Base-by-base conservation (phyloP, 2,888 invertebrate genomes). In the Tachina fera region DNA sequence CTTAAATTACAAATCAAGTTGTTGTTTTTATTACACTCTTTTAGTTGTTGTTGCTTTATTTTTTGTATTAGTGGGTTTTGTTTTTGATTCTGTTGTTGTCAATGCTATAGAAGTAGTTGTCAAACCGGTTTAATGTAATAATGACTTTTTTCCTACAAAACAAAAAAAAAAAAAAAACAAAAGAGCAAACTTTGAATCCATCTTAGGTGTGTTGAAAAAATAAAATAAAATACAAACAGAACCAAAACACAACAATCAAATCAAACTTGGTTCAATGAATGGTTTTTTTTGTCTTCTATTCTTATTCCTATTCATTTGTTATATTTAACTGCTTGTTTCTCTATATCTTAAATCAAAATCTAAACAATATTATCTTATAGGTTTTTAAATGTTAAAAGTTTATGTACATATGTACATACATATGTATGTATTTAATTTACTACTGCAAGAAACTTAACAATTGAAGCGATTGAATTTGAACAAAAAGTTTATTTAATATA, bases 1-100 rank as follows among this genome's bases (percentile, higher is more conserved):
- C 47, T 68, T 77, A 63, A 82, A 51, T 81, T 81, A 77, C 77
- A 84, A 77, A 81, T 77, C 81, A 84, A 80, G 79, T 84, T 84
- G 72, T 67, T 67, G 72, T 56, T 72, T 75, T 80, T 83, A 68
- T 60, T 70, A 65, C 63, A 78, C 60, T 49, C 49, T 80, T 81
- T 81, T 67, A 31, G 71, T 61, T 41, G 45, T 49, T 75, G 53
- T 67, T 68, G 45, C 3, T 31, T 22, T 22, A 22, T 22, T 65
- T 65, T 61, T 78, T 72, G 67, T 16, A 45, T 22, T 77, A 67
- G 72, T 74, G 49, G 80, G 63, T 70, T 61, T 85, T 77, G 63
- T 77, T 68, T 60, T 61, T 78, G 61, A 63, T 63, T 71, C 71
- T 76, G 41, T 51, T 79, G 43, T 79, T 79, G 63, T 79, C 79